These are phyloP conservation scores for Nemotelus nigrinus DNA, from an alignment of 2,888 invertebrate genomes.

Conservation along the genomic window DNA sequence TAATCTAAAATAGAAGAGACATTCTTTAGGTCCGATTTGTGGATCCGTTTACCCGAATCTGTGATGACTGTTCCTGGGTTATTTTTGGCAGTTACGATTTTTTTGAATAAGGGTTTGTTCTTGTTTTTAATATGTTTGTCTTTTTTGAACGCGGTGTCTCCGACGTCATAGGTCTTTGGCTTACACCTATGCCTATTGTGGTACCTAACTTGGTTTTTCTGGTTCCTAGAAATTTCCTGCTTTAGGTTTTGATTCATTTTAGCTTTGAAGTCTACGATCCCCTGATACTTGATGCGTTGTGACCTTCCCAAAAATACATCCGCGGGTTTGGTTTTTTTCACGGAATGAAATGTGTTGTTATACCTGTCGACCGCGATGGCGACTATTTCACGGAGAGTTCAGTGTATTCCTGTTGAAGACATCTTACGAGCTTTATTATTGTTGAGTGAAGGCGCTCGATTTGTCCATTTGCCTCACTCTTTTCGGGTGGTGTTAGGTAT, in stretches of 20 bases:
- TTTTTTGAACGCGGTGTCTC: neutral
- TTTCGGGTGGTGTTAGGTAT: constrained; percentile 37
- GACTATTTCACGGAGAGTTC: constrained; percentile 21
- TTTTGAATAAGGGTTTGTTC: constrained; percentile 1
- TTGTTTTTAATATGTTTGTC: neutral
- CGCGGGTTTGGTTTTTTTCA: constrained; percentile 46
- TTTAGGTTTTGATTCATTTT: constrained; percentile 9
- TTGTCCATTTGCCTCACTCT: constrained; percentile 51
- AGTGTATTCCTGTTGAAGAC: constrained; percentile 45
- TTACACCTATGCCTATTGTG: neutral
- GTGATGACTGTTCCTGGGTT: neutral
- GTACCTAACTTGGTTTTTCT: neutral
- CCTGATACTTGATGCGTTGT: constrained; percentile 37
- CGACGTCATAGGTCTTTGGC: neutral
- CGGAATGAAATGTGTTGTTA: constrained; percentile 51
- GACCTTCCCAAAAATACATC: constrained; percentile 51
- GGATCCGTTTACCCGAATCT: neutral
- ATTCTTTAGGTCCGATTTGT: constrained; percentile 6
- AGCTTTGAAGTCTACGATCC: constrained; percentile 10
- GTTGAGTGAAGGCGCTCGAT: constrained; percentile 51
- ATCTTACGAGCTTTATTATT: constrained; percentile 49
- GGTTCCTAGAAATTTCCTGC: neutral
- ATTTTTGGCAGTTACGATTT: neutral
- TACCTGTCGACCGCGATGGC: constrained; percentile 49
- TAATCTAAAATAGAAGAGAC: constrained; percentile 4